phyloP scores from a whole-genome alignment of 2,113 vertebrate genomes.

The Silurus asotus region DNA sequence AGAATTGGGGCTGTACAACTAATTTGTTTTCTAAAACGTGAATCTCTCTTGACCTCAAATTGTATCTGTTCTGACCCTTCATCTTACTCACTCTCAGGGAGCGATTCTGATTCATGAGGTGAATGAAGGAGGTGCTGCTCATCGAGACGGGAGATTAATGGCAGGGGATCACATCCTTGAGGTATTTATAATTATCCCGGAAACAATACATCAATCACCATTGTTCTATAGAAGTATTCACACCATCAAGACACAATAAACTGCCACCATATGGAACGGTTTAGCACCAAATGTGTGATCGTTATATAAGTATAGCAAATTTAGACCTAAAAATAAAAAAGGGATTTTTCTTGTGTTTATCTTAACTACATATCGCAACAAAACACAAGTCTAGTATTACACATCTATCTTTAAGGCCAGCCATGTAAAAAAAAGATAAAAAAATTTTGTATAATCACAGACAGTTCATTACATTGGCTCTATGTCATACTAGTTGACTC shows the following conservation, averaged over 20 bases:
- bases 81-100: slow-evolving; percentile 72
- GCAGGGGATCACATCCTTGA: slow-evolving; percentile 95
- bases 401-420: not conserved
- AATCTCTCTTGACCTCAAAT: not conserved
- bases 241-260: not conserved
- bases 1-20: not conserved
- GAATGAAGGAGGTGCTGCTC: slow-evolving; percentile 91
- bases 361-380: not conserved
- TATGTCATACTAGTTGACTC: not conserved
- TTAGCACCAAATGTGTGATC: not conserved
- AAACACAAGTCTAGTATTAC: not conserved
- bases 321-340: not conserved
- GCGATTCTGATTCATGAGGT: slow-evolving; percentile 94
- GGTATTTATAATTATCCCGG: slow-evolving; percentile 65
- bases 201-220: not conserved
- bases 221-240: no score
- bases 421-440: not conserved
- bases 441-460: not conserved
- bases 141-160: slow-evolving; percentile 90
- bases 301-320: not conserved
- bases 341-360: not conserved
- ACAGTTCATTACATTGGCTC: not conserved
- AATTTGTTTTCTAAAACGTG: not conserved
- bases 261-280: not conserved
- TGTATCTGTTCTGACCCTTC: not conserved